Evolutionary conservation across 1,140 invertebrate species (phyloP).

Genomic region (Conopomorpha cramerella): DNA sequence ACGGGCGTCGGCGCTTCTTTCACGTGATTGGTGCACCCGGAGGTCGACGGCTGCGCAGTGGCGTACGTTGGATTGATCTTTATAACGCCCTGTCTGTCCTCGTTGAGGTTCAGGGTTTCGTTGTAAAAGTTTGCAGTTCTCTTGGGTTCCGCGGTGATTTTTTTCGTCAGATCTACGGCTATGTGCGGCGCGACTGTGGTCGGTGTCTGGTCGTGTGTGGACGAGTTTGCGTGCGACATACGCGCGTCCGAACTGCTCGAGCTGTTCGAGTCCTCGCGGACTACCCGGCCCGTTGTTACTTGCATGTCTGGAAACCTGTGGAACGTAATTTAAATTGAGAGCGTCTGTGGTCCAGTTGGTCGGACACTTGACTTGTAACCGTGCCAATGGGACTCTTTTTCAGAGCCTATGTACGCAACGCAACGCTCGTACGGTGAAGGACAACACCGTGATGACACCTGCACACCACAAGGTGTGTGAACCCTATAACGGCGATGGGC

Average conservation of each 20-base stretch:
- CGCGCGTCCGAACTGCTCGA: conserved; percentile 40
- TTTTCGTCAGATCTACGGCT: conserved; percentile 37
- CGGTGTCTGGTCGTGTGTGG: too few species aligned
- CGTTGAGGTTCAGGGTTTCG: conserved; percentile 41
- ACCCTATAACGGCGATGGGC: too few species aligned
- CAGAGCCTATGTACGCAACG: too few species aligned
- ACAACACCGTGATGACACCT: too few species aligned
- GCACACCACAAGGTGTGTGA: too few species aligned
- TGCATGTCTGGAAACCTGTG: conserved; percentile 32
- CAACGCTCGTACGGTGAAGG: too few species aligned
- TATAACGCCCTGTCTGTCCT: conserved; percentile 34
- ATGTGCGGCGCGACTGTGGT: conserved; percentile 13
- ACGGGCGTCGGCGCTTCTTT: too few species aligned
- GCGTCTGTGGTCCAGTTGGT: too few species aligned
- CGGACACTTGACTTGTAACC: too few species aligned
- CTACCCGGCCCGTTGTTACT: conserved; percentile 23
- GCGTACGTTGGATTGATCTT: conserved; percentile 35
- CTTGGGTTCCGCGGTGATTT: conserved; percentile 13
- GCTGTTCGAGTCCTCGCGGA: conserved; percentile 38
- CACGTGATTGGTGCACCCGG: conserved; percentile 21
- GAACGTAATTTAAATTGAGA: too few species aligned
- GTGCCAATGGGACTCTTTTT: too few species aligned
- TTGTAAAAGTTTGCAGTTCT: conserved; percentile 44
- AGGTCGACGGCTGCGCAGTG: conserved; percentile 38
- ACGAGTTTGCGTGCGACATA: too few species aligned